phyloP scores from a whole-genome alignment of 2,113 vertebrate species.

The Ornithorhynchus anatinus region DNA sequence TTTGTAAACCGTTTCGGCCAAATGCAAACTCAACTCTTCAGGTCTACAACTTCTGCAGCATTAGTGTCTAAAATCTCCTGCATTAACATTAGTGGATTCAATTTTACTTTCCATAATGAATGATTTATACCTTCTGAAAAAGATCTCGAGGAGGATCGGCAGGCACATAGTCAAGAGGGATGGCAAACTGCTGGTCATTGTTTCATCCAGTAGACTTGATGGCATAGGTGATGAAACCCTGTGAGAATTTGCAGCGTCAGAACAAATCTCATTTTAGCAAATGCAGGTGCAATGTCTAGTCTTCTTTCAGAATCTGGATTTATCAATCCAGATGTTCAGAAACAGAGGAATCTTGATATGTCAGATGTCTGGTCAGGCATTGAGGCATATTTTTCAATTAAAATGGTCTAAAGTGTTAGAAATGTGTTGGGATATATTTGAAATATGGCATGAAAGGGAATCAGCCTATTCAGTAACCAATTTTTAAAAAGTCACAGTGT shows the following conservation, averaged over 20 bases:
- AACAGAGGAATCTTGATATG: not conserved
- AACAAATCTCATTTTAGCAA: constrained; percentile 23
- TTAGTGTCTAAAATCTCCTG: not conserved
- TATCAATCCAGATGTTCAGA: constrained; percentile 1
- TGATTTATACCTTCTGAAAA: constrained; percentile 26
- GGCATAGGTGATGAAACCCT: constrained; percentile 25
- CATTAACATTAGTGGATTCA: not conserved
- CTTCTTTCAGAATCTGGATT: not conserved
- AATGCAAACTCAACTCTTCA: not conserved
- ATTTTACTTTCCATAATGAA: not conserved
- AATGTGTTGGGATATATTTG: no score
- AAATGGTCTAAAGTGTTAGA: no score
- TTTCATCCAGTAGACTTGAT: constrained; percentile 42
- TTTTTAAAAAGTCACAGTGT: no score
- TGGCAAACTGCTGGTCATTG: constrained; percentile 1
- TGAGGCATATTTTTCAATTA: not conserved
- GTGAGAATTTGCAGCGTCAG: constrained; percentile 21
- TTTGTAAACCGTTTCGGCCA: not conserved
- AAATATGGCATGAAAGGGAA: no score
- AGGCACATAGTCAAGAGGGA: not conserved
- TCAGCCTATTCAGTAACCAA: no score
- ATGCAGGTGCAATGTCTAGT: constrained; percentile 20
- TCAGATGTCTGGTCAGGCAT: no score
- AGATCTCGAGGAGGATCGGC: constrained; percentile 15
- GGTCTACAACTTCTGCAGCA: not conserved